Evolutionary conservation across 1,140 invertebrate species (phyloP), one percentile per base, ranked within the genome.

Genomic region (Lethrus apterus): DNA sequence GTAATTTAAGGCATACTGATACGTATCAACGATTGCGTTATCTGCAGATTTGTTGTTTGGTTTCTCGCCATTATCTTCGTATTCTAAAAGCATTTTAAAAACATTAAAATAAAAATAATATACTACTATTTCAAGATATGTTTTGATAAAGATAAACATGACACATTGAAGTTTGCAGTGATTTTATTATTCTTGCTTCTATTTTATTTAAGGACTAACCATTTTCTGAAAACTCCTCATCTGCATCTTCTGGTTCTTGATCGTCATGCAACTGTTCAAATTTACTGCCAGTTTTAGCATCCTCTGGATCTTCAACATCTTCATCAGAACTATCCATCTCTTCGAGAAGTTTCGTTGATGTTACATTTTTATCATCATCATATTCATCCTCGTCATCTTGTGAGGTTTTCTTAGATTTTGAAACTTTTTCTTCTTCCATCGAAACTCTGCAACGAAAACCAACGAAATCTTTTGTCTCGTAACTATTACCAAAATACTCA

Each of bases 221-320:
- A n/a, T n/a, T n/a, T n/a, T n/a, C n/a, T n/a, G n/a, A n/a, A n/a
- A n/a, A n/a, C 24, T 26, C 24, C 29, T 70, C 64, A 24, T 88
- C 86, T 13, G 80, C 80, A 32, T 85, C 85, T 44, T 84, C 84
- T 1, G 79, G 78, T 60, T 91, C 89, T 53, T 91, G 85, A 58
- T 87, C 84, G 29, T 88, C 88, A 30, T 79, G 77, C 42, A 79
- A 77, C 51, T 81, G 76, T 26, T 76, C 67, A 48, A 78, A 77
- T 50, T 78, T 72, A 30, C 65, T 68, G 51, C 69, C 73, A 1
- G 67, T 69, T 57, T 76, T 79, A 4, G 68, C 65, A 17, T 71
- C 69, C 11, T 78, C 81, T 0, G 77, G 74, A 55, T 77, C 77
- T 19, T 73, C 76, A 11, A 72, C 69, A 23, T 80, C 81, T 21